These are phyloP conservation scores for Cladopsammia gracilis DNA, from an alignment of 64 coral and sea anemone genomes.

Conservation along the genomic window DNA sequence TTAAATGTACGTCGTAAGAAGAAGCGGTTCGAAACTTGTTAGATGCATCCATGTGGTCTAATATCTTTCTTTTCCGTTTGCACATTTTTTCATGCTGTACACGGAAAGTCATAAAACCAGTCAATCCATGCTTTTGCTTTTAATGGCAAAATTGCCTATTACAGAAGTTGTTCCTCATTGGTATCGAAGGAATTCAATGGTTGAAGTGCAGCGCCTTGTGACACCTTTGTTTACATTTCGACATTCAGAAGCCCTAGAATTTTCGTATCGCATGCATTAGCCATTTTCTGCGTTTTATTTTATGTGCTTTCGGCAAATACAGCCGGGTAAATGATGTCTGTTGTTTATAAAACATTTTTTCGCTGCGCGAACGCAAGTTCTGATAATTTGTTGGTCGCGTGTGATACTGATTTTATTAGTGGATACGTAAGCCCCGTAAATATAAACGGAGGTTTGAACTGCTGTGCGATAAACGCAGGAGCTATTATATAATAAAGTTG, in stretches of 20 bases:
- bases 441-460: background rate
- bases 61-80: background rate
- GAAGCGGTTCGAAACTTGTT: background rate
- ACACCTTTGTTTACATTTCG: constrained; percentile 31
- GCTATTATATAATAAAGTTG: too few species aligned
- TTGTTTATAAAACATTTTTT: constrained; percentile 16
- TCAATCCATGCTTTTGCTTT: background rate
- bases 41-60: background rate
- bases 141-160: background rate
- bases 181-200: constrained; percentile 50
- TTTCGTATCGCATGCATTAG: background rate
- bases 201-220: background rate
- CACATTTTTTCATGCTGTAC: background rate
- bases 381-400: background rate
- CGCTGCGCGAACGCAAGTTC: background rate
- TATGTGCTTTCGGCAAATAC: background rate
- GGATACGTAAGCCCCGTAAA: background rate
- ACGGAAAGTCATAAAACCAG: background rate
- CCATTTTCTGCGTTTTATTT: background rate
- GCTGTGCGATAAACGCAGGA: background rate
- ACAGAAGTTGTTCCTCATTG: constrained; percentile 10
- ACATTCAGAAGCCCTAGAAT: constrained; percentile 16
- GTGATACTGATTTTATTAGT: background rate
- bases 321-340: background rate
- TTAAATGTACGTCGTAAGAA: background rate